Percentiles rank a stretch among this genome's conserved stretches.
phyloP scores from a whole-genome alignment of 2,113 vertebrate species.

The Anoura caudifer region DNA sequence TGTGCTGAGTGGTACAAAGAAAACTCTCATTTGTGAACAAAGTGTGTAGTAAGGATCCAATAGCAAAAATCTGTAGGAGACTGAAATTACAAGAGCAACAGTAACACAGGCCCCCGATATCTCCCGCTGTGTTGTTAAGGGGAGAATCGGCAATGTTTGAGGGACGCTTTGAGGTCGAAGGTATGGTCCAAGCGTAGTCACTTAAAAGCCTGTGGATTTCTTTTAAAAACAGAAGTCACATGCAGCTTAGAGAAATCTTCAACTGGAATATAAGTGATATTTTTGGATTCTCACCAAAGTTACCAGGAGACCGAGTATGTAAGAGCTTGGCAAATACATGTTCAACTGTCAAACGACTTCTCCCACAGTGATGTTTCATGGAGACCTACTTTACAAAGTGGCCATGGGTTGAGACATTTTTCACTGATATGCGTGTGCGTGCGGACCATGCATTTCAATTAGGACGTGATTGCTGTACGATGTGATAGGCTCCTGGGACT shows the following conservation, averaged over 20 bases:
- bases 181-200: not conserved
- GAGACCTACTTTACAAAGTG: not conserved
- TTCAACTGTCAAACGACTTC: not conserved
- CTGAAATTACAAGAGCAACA: not conserved
- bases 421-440: not conserved
- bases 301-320: not conserved
- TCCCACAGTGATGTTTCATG: not conserved
- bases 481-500: not conserved
- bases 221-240: constrained; percentile 10
- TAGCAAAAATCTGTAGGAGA: not conserved
- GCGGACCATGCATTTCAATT: not conserved
- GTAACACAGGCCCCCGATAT: not conserved
- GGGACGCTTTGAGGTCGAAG: not conserved
- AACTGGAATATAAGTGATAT: not conserved
- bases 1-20: not conserved
- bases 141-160: not conserved
- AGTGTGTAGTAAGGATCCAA: not conserved
- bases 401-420: not conserved
- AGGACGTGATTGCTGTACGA: not conserved
- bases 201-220: not conserved
- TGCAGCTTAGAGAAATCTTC: not conserved
- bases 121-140: not conserved
- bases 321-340: not conserved
- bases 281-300: not conserved
- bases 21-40: not conserved